Conservation (phyloP, 1,140 invertebrate genomes). For the Propsilocerus akamusi region DNA sequence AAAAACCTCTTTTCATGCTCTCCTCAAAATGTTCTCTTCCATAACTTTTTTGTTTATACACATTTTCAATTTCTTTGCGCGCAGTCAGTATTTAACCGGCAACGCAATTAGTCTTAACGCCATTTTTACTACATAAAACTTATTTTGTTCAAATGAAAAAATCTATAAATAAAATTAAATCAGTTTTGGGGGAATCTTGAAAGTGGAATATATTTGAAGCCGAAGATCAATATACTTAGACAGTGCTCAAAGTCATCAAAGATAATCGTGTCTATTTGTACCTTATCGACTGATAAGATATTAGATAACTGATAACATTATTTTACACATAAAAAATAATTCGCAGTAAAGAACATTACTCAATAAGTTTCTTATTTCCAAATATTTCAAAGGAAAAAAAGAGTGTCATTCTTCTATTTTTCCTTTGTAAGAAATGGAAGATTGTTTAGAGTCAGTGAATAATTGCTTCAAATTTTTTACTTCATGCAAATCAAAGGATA, state of each 20-base stretch:
- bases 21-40: too few species aligned
- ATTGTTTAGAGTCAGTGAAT: neutral
- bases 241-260: neutral
- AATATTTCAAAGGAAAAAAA: neutral
- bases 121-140: neutral
- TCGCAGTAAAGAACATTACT: neutral
- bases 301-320: neutral
- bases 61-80: neutral
- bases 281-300: neutral
- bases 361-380: neutral
- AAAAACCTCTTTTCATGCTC: too few species aligned
- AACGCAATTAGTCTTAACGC: neutral
- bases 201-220: neutral
- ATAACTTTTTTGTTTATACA: neutral
- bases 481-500: slow-evolving; percentile 1
- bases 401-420: neutral
- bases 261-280: neutral
- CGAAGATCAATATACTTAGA: neutral
- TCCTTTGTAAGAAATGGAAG: neutral
- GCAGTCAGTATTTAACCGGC: neutral
- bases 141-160: neutral
- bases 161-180: slow-evolving; percentile 4
- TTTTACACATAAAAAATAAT: neutral
- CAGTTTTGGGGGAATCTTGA: too few species aligned
- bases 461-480: neutral